These are phyloP conservation scores for Dioctria linearis DNA, from an alignment of 2,888 invertebrate species.

Conservation along the genomic window DNA sequence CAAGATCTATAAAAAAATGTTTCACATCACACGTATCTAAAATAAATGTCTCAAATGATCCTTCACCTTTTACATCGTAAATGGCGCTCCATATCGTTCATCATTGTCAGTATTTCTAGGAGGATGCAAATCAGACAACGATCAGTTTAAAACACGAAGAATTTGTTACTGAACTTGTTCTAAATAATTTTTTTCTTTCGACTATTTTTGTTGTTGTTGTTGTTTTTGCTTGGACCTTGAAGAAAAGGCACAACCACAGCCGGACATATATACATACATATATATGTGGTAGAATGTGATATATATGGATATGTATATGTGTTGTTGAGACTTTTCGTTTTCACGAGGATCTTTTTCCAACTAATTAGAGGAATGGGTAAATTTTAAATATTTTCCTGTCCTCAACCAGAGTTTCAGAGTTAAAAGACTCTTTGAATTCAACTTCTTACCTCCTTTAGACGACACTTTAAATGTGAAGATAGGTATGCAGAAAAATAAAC, in stretches of 20 bases:
- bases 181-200: slow-evolving; percentile 2
- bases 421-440: slow-evolving; percentile 23
- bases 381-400: slow-evolving; percentile 40
- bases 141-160: slow-evolving; percentile 48
- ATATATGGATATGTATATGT: not conserved
- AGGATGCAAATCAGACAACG: slow-evolving; percentile 55
- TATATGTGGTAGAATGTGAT: no score
- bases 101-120: slow-evolving; percentile 43
- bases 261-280: not conserved
- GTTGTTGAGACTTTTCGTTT: slow-evolving; percentile 25
- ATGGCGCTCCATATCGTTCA: slow-evolving; percentile 47
- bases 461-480: slow-evolving; percentile 48
- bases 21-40: no score
- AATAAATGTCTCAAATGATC: not conserved
- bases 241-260: slow-evolving; percentile 10
- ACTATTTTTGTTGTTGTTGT: not conserved
- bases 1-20: no score
- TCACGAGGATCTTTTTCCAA: slow-evolving; percentile 21
- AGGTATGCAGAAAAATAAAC: slow-evolving; percentile 31
- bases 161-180: slow-evolving; percentile 55
- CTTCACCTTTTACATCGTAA: not conserved
- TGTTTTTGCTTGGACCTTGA: slow-evolving; percentile 1
- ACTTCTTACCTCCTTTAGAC: slow-evolving; percentile 5
- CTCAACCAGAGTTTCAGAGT: slow-evolving; percentile 5
- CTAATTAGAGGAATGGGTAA: slow-evolving; percentile 44